Base-by-base conservation (phyloP, 2,113 vertebrate genomes). In the Strix aluco region DNA sequence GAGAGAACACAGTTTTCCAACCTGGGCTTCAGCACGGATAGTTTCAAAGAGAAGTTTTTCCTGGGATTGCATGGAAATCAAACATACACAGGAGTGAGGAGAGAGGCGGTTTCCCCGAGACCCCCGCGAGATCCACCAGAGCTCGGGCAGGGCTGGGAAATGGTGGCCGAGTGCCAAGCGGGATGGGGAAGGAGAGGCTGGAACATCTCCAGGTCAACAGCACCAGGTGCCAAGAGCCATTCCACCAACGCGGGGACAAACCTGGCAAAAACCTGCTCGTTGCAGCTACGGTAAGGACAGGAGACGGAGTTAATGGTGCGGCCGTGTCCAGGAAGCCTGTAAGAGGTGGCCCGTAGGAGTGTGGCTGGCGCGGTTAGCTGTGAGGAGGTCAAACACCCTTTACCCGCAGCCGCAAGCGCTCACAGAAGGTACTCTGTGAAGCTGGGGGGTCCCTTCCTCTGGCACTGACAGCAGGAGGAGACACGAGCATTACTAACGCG, bases 41-140 rank as follows among this genome's bases (percentile, higher is more conserved):
- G 98, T 98, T 98, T 99, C 98, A 99, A 98, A 98, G 98, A 98
- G 98, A 99, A 98, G 98, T 98, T 98, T 99, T 99, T 99, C 99
- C 98, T 98, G 98, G 98, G 98, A 98, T 97, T 97, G 98, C 98
- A 98, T 95, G 98, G 97, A 98, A 98, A 98, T 94, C 96, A 98
- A 98, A 97, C 96, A 98, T 94, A 98, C 90, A 96, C 4, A 95
- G 93, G 87, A 94, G 90, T 96, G 96, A 97, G 94, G 97, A 81
- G 58, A 91, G 55, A 94, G 79, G 82, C 1, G 6, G 66, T 78
- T 87, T 92, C 83, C 83, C 69, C 69, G 3, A 61, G 46, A 92
- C 57, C 81, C 87, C 34, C 44, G 15, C 4, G 47, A 91, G 77
- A 47, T 83, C 91, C 54, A 73, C 58, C 89, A 81, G 77, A 77